A percentile compares a stretch with the other conserved stretches of the same genome.
Conservation (phyloP, 2,888 invertebrate species). For the Eumacrocentrus americanus region DNA sequence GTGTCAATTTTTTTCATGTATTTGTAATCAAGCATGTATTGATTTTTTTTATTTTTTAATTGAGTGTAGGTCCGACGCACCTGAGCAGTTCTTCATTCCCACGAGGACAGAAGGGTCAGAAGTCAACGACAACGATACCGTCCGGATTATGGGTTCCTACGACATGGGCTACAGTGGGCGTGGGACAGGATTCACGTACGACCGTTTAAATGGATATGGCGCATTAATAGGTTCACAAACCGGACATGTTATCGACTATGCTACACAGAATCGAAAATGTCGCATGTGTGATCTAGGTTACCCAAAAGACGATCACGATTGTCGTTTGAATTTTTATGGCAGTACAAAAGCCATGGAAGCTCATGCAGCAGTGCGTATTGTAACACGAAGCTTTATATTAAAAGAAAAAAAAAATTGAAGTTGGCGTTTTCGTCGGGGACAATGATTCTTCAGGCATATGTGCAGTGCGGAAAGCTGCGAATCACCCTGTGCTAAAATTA, state of each 20-base stretch:
- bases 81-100: too few species aligned
- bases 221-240: conserved; percentile 34
- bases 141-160: conserved; percentile 9
- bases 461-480: background rate
- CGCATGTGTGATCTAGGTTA: conserved; percentile 34
- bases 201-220: conserved; percentile 37
- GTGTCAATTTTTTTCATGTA: too few species aligned
- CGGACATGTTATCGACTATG: conserved; percentile 34
- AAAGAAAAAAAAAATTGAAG: conserved; percentile 29
- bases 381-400: conserved; percentile 35
- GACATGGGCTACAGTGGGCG: conserved; percentile 26
- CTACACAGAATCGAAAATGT: conserved; percentile 37
- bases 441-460: background rate
- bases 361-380: conserved; percentile 34
- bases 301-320: conserved; percentile 37
- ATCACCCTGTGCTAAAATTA: background rate
- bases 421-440: background rate
- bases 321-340: conserved; percentile 40
- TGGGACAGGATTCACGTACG: conserved; percentile 24
- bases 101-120: background rate
- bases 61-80: too few species aligned
- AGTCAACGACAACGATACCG: conserved; percentile 6
- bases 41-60: too few species aligned
- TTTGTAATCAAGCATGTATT: too few species aligned
- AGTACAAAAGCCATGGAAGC: conserved; percentile 47